Evolutionary conservation across 37 sponge, comb jelly and placozoan genomes (phyloP).

Genomic region (Haliclona indistincta): DNA sequence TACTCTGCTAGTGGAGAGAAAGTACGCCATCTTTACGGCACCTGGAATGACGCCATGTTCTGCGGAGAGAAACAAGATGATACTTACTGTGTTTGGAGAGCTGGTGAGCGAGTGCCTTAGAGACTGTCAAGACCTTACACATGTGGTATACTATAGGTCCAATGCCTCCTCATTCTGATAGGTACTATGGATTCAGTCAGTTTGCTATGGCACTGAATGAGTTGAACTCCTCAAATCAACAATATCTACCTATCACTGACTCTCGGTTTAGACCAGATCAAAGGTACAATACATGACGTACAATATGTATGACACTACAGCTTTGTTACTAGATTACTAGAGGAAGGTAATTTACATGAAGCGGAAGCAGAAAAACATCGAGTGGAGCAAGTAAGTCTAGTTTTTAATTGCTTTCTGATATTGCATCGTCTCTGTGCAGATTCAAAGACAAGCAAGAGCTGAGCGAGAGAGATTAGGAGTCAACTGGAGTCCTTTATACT

Average conservation of each 20-base stretch:
- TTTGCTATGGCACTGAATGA: constrained; percentile 76
- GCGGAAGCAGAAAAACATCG: constrained; percentile 71
- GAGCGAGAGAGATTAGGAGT: constrained; percentile 60
- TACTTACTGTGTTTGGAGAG: constrained; percentile 62
- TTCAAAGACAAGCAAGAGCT: constrained; percentile 71
- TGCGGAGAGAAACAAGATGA: constrained; percentile 49
- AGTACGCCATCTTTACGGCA: constrained; percentile 63
- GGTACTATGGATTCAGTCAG: constrained; percentile 70
- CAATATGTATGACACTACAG: too few species aligned
- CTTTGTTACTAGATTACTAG: constrained; percentile 38
- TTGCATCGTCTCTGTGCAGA: constrained; percentile 19
- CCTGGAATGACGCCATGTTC: constrained; percentile 75
- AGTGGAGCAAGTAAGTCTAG: constrained; percentile 55
- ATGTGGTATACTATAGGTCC: constrained; percentile 3
- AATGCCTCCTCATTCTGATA: constrained; percentile 34
- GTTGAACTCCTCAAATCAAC: constrained; percentile 13
- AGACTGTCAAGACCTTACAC: not conserved
- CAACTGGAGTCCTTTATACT: constrained; percentile 72
- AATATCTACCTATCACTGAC: constrained; percentile 61
- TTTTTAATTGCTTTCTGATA: not conserved
- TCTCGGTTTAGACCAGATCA: constrained; percentile 76
- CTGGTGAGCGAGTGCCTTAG: constrained; percentile 15
- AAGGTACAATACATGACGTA: constrained; percentile 17
- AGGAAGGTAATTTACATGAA: constrained; percentile 60
- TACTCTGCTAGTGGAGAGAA: constrained; percentile 46